Evolutionary conservation across 2,797 vertebrate species (phyloP).

Genomic region (Iguana delicatissima): DNA sequence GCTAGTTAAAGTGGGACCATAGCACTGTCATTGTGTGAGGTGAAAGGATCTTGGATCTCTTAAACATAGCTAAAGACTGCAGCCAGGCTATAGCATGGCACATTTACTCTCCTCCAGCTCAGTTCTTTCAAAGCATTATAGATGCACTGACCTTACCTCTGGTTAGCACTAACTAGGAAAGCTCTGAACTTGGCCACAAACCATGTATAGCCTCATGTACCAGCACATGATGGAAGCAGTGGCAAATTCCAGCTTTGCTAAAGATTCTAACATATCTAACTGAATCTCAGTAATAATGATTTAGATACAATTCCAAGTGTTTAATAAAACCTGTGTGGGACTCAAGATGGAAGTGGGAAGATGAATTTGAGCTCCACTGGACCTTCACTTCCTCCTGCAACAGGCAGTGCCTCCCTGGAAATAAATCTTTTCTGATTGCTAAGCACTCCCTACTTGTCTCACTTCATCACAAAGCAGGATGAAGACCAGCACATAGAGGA

Average conservation of each 20-base stretch:
- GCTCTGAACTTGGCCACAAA: not conserved
- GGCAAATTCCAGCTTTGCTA: not conserved
- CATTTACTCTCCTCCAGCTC: not conserved
- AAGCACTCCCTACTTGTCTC: constrained; percentile 80
- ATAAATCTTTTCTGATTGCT: constrained; percentile 44
- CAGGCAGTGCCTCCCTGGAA: constrained; percentile 12
- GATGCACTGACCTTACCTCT: not conserved
- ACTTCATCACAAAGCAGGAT: constrained; percentile 86
- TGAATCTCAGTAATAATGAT: not conserved
- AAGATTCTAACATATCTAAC: not conserved
- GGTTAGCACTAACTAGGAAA: not conserved
- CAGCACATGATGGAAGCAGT: not conserved
- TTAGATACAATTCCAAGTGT: not conserved
- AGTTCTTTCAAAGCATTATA: not conserved
- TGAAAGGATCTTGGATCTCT: too few species aligned
- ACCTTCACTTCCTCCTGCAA: not conserved
- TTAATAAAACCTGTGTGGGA: not conserved
- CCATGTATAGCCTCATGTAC: not conserved
- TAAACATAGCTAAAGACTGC: not conserved
- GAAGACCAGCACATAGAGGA: constrained; percentile 84
- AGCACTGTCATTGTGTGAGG: too few species aligned
- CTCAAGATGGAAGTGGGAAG: accelerated
- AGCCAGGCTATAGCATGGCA: not conserved
- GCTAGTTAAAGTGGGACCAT: too few species aligned
- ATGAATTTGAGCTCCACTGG: not conserved